Conservation (phyloP, 2,113 vertebrate species). For the Mystacornis crossleyi region DNA sequence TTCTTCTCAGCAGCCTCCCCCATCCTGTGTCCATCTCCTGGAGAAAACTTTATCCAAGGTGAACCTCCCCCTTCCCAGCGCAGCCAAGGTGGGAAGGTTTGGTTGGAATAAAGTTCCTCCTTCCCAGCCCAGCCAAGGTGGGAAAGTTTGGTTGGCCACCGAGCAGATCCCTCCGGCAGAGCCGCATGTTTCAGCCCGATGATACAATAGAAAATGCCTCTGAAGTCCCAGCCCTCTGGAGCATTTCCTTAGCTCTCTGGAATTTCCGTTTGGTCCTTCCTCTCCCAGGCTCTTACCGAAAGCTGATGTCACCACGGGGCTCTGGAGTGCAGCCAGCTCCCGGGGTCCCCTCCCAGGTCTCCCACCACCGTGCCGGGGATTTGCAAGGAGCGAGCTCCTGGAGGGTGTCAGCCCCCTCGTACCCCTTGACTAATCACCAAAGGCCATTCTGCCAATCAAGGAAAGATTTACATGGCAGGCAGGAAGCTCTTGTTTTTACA, state of each 20-base stretch:
- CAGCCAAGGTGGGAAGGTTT: not conserved
- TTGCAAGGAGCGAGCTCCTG: not conserved
- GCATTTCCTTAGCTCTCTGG: conserved; percentile 54
- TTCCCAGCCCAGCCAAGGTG: fast-evolving
- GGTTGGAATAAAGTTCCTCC: fast-evolving
- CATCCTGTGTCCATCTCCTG: not conserved
- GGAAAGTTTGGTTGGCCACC: not conserved
- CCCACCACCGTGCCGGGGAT: not conserved
- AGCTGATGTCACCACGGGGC: not conserved
- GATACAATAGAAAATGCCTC: conserved; percentile 43
- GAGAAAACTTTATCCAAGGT: not conserved
- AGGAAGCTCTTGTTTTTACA: conserved; percentile 66
- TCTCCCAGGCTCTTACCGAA: conserved; percentile 46
- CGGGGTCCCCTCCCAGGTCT: not conserved
- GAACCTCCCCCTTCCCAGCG: not conserved
- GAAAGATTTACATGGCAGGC: conserved; percentile 46
- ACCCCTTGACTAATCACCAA: conserved; percentile 7
- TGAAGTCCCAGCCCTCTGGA: not conserved
- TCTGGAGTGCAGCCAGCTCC: not conserved
- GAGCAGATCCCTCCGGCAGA: fast-evolving
- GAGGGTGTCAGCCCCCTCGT: not conserved
- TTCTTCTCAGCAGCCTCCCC: not conserved
- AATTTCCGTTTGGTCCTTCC: conserved; percentile 59
- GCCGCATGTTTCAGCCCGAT: not conserved
- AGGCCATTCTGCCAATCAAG: conserved; percentile 42